Evolutionary conservation across 2,113 vertebrate genomes (phyloP), one percentile per base, ranked within the genome.

Genomic region (Pelobates fuscus): DNA sequence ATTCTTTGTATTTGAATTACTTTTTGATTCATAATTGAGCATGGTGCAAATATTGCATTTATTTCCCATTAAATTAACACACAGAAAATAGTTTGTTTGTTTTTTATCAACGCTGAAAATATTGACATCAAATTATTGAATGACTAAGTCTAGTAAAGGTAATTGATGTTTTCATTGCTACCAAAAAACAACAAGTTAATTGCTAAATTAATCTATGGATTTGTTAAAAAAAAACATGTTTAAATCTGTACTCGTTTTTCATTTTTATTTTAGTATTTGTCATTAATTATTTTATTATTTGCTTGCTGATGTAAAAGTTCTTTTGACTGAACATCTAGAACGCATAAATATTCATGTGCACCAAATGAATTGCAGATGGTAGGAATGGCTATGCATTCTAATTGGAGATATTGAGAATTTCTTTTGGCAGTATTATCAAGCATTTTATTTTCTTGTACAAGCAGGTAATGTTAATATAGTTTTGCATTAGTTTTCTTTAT

Each of bases 261-360:
- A 17, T 49, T 49, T 32, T 37, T n/a, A 37, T 63, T 18, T 63
- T 32, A 6, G 5, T 2, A 63, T 63, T 63, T 37, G 3, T 20
- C 60, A 63, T 63, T 63, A 63, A 63, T 37, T 32, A 63, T 63
- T 20, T 37, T 37, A 63, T 63, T 63, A 64, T 64, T 23, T 41
- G 11, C 8, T 41, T 41, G 30, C 32, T 64, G n/a, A 15, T 41
- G n/a, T 41, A 20, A n/a, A 41, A n/a, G 8, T 30, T 37, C 17
- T 63, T 37, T n/a, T 64, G 61, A 20, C 30, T 23, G 20, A 64
- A 37, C 30, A 64, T 18, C 15, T 30, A 29, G 23, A 32, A 61
- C 18, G n/a, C 32, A 64, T 64, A 43, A 14, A 64, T 41, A 64
- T 64, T 20, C 61, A 64, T 64, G 32, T 49, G 21, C 11, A 23